phyloP scores from a whole-genome alignment of 92 coral and sea anemone species.

The Muricea muricata region DNA sequence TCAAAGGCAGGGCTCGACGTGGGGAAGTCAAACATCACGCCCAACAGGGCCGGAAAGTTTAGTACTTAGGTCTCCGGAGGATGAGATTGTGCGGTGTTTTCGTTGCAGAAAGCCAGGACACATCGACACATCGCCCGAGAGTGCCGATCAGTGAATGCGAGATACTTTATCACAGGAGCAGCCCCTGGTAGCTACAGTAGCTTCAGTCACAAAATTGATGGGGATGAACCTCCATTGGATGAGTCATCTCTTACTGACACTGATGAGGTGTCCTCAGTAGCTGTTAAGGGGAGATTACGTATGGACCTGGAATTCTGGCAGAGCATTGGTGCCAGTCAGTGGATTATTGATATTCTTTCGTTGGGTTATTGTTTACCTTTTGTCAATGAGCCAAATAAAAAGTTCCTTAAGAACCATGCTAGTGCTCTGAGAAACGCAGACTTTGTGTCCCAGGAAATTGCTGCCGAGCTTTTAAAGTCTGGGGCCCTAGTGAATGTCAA shows the following conservation, averaged over 20 bases:
- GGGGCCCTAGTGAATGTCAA: slow-evolving; percentile 56
- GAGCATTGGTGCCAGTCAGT: slow-evolving; percentile 50
- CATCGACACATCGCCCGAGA: slow-evolving; percentile 65
- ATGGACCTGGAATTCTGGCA: slow-evolving; percentile 52
- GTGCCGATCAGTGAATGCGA: slow-evolving; percentile 58
- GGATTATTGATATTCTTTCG: slow-evolving; percentile 40
- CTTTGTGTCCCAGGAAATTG: slow-evolving; percentile 55
- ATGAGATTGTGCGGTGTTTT: slow-evolving; percentile 52
- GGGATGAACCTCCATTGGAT: not conserved
- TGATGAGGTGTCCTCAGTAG: slow-evolving; percentile 3
- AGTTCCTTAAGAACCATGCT: slow-evolving; percentile 33
- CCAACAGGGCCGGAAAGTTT: not conserved
- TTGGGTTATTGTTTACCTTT: slow-evolving; percentile 65
- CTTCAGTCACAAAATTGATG: no score
- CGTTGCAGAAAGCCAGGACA: slow-evolving; percentile 70
- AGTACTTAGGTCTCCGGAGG: not conserved
- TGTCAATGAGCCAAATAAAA: slow-evolving; percentile 22
- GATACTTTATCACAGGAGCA: not conserved
- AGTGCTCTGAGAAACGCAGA: slow-evolving; percentile 35
- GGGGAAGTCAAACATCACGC: not conserved
- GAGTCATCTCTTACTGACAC: not conserved
- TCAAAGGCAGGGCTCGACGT: no score
- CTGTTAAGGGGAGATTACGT: slow-evolving; percentile 53
- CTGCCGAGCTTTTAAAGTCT: slow-evolving; percentile 50
- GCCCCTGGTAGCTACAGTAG: not conserved